Conservation (phyloP, 2,888 invertebrate genomes). For the Stratiomys singularior region DNA sequence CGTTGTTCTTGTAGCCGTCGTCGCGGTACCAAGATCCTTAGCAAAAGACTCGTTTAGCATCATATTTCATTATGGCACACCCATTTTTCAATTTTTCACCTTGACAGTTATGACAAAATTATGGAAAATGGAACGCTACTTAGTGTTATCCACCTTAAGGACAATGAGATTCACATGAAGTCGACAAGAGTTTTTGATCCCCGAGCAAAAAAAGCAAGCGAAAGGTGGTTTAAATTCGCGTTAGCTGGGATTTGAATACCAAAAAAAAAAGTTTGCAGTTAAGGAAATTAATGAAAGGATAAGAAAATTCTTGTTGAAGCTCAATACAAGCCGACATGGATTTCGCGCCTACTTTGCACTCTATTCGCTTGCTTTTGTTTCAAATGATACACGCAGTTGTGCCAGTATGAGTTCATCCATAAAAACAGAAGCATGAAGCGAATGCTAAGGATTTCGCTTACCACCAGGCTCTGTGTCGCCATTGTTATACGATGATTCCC, state of each 20-base stretch:
- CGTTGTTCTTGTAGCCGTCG: neutral
- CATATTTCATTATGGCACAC: slow-evolving; percentile 29
- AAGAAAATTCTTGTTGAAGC: neutral
- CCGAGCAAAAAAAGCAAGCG: neutral
- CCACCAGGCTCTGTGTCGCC: too few species aligned
- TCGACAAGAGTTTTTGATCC: neutral
- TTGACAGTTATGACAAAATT: slow-evolving; percentile 44
- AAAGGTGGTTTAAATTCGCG: neutral
- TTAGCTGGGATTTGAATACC: neutral
- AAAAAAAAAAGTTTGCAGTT: neutral
- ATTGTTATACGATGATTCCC: too few species aligned
- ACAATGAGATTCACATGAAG: neutral
- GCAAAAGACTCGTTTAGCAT: neutral
- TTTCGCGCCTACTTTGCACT: too few species aligned
- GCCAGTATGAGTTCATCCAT: too few species aligned
- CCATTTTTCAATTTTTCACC: slow-evolving; percentile 43
- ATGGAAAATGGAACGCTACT: slow-evolving; percentile 32
- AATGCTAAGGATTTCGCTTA: too few species aligned
- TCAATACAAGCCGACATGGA: too few species aligned
- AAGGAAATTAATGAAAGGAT: neutral
- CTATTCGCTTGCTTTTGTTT: too few species aligned
- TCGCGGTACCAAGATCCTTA: neutral
- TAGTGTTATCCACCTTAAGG: neutral
- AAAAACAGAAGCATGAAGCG: too few species aligned
- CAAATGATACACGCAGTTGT: too few species aligned